Base-by-base conservation (phyloP, 2,113 vertebrate species). In the Callocephalon fimbriatum region DNA sequence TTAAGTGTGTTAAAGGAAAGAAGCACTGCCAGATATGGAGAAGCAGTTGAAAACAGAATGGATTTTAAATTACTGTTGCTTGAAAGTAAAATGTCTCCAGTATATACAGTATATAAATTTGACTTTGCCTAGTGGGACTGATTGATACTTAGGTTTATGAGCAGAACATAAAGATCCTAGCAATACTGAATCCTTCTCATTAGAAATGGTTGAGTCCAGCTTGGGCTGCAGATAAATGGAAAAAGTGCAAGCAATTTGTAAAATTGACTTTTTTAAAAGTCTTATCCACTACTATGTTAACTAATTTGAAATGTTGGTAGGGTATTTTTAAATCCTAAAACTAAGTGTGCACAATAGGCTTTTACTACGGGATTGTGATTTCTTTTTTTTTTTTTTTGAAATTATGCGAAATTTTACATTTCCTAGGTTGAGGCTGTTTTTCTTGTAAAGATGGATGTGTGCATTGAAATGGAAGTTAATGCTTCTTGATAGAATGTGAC, bases 21-120 rank as follows among this genome's bases (percentile, higher is more conserved):
- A 51, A 93, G 89, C 71, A 93, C 65, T 94, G 86, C 79, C 75
- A 88, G 76, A 77, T 94, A 92, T 9, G 3, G 91, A 78, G 42
- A 31, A 94, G 68, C 35, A 56, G 45, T 65, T 82, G 75, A 84
- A 95, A 95, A 82, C 63, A 84, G 74, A 93, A 78, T 40, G 56
- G 31, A 82, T 95, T 93, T 97, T 97, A 95, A 95, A 47, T 71
- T 73, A 50, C 59, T 31, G 56, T 90, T 78, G 80, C 75, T 93
- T 94, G 81, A 75, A 93, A 88, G 63, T 86, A 88, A 93, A 94
- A 92, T 80, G 20, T 83, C 93, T 86, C 59, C 38, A 65, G 89
- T 96, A 20, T 61, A 80, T 86, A 44, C 73, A 94, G 79, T 86
- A 87, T 76, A 75, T 93, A 87, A 72, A 85, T 96, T 94, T 92